Base-by-base conservation (phyloP, 2,113 vertebrate species). In the Polypterus senegalus region DNA sequence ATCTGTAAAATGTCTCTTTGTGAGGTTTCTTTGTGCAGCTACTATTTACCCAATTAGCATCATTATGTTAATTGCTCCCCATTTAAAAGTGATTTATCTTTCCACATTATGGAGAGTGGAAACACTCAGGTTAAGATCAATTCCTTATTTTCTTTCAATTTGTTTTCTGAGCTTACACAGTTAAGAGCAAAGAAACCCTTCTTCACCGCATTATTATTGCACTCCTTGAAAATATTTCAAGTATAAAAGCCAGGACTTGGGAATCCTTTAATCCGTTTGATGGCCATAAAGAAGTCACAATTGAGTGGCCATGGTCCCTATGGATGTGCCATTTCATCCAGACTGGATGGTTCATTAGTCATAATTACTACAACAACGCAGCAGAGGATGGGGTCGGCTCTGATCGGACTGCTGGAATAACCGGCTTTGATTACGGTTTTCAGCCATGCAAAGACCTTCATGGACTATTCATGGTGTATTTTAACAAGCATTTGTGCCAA, bases 281-380 rank as follows among this genome's bases (percentile, higher is more conserved):
- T 81, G 80, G 79, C 82, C 72, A 79, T 78, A 83, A 83, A 68
- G 76, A 76, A 80, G 87, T 87, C 83, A 88, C 83, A 87, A 87
- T 78, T 83, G 83, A 88, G 81, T 86, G 82, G 84, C 82, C 83
- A 78, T 77, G 68, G 80, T 88, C 86, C 86, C 89, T 74, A 71
- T 80, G 83, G 89, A 88, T 78, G 85, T 83, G 82, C 86, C 80
- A 81, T 91, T 94, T 89, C 82, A 89, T 86, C 88, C 90, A 90
- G 87, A 86, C 91, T 86, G 88, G 87, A 94, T 69, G 88, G 87
- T 81, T 92, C 91, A 93, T 95, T 94, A 93, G 88, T 89, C 86
- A 84, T 88, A 89, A 92, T 86, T 89, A 89, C 86, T 84, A 80
- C 78, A 78, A 85, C 86, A 82, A 86, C 84, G 80, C 80, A 73